A percentile compares a stretch with the other conserved stretches of the same genome.
phyloP scores from a whole-genome alignment of 1,140 invertebrate genomes.

The Akabosia matsudoensis region DNA sequence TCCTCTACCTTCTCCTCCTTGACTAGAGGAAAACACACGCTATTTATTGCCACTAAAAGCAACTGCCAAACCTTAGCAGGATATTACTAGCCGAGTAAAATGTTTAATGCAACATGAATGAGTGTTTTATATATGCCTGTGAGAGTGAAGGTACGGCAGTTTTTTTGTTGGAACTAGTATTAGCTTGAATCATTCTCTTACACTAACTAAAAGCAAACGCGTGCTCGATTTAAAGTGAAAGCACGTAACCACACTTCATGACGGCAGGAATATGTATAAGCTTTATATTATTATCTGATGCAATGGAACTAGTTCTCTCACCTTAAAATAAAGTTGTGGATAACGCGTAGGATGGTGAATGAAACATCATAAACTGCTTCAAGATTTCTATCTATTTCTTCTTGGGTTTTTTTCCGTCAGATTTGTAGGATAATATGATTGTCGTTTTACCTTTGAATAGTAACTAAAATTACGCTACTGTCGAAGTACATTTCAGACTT shows the following conservation, averaged over 20 bases:
- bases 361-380: not conserved
- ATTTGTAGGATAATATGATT: too few relatives aligned
- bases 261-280: not conserved
- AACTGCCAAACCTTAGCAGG: not conserved
- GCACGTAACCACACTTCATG: constrained; percentile 19
- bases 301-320: not conserved
- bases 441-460: too few relatives aligned
- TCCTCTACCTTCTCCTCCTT: constrained; percentile 3
- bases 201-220: constrained; percentile 18
- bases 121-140: constrained; percentile 1
- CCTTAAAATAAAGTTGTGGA: not conserved
- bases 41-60: constrained; percentile 8
- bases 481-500: too few relatives aligned
- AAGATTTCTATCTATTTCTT: too few relatives aligned
- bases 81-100: not conserved
- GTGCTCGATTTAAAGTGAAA: constrained; percentile 23
- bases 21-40: not conserved
- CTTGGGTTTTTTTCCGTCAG: too few relatives aligned
- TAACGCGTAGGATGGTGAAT: not conserved
- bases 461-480: too few relatives aligned
- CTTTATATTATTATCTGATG: constrained; percentile 8
- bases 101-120: constrained; percentile 23
- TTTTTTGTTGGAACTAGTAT: too few relatives aligned
- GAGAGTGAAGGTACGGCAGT: not conserved
- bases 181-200: not conserved